phyloP scores from a whole-genome alignment of 2,888 invertebrate genomes.

The Zygothrica quintamaculata region DNA sequence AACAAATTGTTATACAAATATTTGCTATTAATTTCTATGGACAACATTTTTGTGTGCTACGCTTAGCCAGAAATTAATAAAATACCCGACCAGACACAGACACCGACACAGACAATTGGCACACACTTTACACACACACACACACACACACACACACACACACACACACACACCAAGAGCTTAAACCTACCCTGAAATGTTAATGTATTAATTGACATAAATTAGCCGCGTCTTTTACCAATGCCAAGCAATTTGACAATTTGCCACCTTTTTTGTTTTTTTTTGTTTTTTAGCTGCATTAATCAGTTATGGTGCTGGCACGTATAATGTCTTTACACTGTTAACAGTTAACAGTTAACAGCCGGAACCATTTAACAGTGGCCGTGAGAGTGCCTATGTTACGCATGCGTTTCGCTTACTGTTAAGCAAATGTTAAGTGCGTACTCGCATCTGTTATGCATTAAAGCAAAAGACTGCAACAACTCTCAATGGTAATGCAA shows the following conservation, averaged over 20 bases:
- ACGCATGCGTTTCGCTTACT: constrained; percentile 58
- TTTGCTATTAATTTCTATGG: constrained; percentile 77
- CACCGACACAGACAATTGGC: not conserved
- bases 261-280: constrained; percentile 51
- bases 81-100: constrained; percentile 10
- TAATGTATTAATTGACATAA: constrained; percentile 75
- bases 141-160: not conserved
- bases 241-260: constrained; percentile 62
- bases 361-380: constrained; percentile 38
- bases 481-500: no score
- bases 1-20: constrained; percentile 76
- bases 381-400: constrained; percentile 31
- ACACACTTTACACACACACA: not conserved
- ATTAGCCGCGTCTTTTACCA: constrained; percentile 53
- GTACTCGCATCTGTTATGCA: constrained; percentile 20
- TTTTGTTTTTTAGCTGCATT: constrained; percentile 50
- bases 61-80: constrained; percentile 52
- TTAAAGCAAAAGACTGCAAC: no score
- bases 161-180: not conserved
- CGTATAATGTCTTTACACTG: constrained; percentile 32
- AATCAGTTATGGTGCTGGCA: constrained; percentile 42
- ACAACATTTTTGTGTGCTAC: constrained; percentile 48
- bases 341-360: constrained; percentile 45
- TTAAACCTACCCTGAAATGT: constrained; percentile 38
- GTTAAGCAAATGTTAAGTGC: constrained; percentile 24